phyloP scores from a whole-genome alignment of 2,113 vertebrate genomes.

The Aspiorhynchus laticeps region DNA sequence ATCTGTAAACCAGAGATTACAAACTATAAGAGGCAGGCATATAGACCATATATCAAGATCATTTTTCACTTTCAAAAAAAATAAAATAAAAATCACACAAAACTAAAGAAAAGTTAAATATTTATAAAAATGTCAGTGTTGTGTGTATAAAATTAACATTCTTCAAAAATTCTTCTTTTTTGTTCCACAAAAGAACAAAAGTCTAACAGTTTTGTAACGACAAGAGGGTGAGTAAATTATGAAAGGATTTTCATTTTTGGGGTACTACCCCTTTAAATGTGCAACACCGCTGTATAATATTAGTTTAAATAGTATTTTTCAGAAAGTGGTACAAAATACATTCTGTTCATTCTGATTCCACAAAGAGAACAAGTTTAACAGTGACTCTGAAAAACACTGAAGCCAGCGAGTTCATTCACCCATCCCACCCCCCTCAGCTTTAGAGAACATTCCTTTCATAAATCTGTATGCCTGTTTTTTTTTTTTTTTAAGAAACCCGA shows the following conservation, averaged over 20 bases:
- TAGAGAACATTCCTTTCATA: constrained; percentile 73
- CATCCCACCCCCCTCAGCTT: constrained; percentile 50
- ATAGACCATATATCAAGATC: not conserved
- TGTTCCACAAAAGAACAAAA: not conserved
- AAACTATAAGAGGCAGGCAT: not conserved
- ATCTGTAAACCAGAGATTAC: constrained; percentile 1
- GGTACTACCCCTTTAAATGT: not conserved
- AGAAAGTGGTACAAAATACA: not conserved
- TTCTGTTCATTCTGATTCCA: not conserved
- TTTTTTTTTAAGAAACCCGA: constrained; percentile 59
- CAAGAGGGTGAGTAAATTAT: not conserved
- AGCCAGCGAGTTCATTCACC: constrained; percentile 59
- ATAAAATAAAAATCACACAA: not conserved
- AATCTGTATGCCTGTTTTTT: constrained; percentile 59
- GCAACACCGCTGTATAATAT: not conserved
- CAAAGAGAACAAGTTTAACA: constrained; percentile 7
- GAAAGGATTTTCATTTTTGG: not conserved
- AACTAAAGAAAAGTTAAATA: not conserved
- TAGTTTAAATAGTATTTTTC: not conserved
- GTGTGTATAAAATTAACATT: not conserved
- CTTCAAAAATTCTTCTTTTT: not conserved
- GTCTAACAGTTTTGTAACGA: not conserved
- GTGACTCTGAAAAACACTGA: constrained; percentile 47
- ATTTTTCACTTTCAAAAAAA: not conserved
- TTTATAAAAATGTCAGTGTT: not conserved